A percentile compares a stretch with the other conserved stretches of the same genome.
Evolutionary conservation across 2,888 invertebrate genomes (phyloP).

Genomic region (Andrena praecox): DNA sequence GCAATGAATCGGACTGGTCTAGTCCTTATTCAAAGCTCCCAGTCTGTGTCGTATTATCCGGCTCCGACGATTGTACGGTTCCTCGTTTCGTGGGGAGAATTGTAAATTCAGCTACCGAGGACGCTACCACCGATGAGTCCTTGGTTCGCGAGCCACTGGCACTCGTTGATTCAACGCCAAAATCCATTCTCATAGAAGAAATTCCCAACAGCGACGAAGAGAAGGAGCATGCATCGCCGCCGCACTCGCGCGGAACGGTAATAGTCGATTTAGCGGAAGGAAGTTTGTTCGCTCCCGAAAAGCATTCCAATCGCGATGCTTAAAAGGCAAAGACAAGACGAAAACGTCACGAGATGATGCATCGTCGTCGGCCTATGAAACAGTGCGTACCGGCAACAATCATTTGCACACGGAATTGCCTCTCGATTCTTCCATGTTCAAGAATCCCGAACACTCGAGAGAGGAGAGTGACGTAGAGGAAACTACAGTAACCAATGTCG

Average conservation of each 20-base stretch:
- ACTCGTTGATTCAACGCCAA: conserved; percentile 60
- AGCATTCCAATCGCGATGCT: background rate
- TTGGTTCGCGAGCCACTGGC: conserved; percentile 70
- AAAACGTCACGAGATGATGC: background rate
- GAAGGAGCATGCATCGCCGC: background rate
- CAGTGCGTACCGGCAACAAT: too few species aligned
- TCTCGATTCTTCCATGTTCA: background rate
- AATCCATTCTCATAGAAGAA: conserved; percentile 80
- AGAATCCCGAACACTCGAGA: too few species aligned
- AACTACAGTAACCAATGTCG: too few species aligned
- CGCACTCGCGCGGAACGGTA: background rate
- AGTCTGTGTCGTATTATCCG: background rate
- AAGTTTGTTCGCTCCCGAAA: background rate
- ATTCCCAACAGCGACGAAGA: conserved; percentile 55
- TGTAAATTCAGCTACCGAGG: conserved; percentile 28
- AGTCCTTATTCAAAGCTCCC: background rate
- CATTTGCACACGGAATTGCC: background rate
- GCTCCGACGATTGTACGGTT: background rate
- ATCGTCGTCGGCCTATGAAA: too few species aligned
- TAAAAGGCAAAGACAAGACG: background rate
- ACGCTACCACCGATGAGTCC: background rate
- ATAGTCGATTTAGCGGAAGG: too few species aligned
- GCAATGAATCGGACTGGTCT: background rate
- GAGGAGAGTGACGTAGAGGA: too few species aligned
- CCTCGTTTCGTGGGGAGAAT: background rate